Percentiles rank a stretch among this genome's conserved stretches.
Conservation (phyloP, 2,113 vertebrate genomes). For the Phylloscopus whistleri region DNA sequence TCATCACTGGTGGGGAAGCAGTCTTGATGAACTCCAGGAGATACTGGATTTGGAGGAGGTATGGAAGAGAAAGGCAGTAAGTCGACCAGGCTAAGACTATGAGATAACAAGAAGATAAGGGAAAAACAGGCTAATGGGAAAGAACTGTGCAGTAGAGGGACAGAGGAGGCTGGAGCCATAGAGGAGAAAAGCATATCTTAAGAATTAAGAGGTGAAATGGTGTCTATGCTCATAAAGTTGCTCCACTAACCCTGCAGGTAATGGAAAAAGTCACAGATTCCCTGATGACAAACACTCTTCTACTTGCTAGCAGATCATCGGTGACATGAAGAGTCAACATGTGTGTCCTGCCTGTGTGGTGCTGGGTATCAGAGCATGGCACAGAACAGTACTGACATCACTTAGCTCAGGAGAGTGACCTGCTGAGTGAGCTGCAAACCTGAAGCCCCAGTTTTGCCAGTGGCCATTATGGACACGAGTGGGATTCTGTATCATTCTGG, state of each 20-base stretch:
- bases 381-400: not conserved
- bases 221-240: accelerated
- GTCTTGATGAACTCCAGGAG: not conserved
- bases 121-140: not conserved
- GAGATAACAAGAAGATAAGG: not conserved
- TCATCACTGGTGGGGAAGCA: not conserved
- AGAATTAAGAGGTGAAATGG: not conserved
- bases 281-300: not conserved
- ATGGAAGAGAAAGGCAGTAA: not conserved
- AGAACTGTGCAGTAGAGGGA: not conserved
- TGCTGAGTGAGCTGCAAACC: not conserved
- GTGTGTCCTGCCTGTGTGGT: not conserved
- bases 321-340: not conserved
- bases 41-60: not conserved
- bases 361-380: not conserved
- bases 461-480: not conserved
- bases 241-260: not conserved
- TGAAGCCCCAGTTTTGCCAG: not conserved
- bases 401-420: not conserved
- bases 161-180: not conserved
- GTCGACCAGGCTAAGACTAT: not conserved
- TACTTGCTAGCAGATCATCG: not conserved
- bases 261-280: not conserved
- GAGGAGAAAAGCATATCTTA: not conserved
- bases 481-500: not conserved